These are phyloP conservation scores for Eupithecia abbreviata DNA, from an alignment of 2,888 invertebrate species.

Conservation along the genomic window DNA sequence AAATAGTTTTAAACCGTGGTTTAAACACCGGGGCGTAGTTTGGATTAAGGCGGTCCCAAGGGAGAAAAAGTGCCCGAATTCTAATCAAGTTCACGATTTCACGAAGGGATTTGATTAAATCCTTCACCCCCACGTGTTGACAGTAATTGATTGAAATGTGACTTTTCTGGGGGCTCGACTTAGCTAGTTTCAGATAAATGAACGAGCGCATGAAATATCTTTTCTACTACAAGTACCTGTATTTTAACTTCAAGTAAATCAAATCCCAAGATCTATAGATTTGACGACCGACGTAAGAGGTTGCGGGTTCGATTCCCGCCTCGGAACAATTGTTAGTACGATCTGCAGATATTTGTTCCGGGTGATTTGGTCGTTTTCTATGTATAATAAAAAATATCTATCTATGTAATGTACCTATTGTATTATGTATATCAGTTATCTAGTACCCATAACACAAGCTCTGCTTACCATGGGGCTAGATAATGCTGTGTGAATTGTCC, in stretches of 20 bases:
- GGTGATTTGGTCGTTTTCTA: no score
- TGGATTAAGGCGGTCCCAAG: conserved; percentile 69
- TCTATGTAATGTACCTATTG: no score
- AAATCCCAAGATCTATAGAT: not conserved
- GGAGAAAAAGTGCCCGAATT: conserved; percentile 75
- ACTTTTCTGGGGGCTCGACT: conserved; percentile 44
- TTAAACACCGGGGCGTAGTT: conserved; percentile 78
- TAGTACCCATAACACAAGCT: no score
- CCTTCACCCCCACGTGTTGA: conserved; percentile 78
- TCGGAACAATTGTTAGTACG: no score
- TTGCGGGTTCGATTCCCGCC: no score
- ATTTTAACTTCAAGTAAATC: not conserved
- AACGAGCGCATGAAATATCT: not conserved
- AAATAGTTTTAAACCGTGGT: conserved; percentile 76
- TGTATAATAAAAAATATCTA: no score
- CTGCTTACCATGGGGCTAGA: no score
- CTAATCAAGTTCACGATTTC: conserved; percentile 64
- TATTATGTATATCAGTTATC: no score
- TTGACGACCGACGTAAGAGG: no score
- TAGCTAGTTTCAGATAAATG: conserved; percentile 33
- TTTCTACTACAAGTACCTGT: not conserved
- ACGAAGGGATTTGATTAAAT: conserved; percentile 78
- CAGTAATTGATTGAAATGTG: conserved; percentile 79
- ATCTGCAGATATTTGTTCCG: no score
- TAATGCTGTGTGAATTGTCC: no score